Evolutionary conservation across 2,888 invertebrate genomes (phyloP).

Genomic region (Volucella inflata): DNA sequence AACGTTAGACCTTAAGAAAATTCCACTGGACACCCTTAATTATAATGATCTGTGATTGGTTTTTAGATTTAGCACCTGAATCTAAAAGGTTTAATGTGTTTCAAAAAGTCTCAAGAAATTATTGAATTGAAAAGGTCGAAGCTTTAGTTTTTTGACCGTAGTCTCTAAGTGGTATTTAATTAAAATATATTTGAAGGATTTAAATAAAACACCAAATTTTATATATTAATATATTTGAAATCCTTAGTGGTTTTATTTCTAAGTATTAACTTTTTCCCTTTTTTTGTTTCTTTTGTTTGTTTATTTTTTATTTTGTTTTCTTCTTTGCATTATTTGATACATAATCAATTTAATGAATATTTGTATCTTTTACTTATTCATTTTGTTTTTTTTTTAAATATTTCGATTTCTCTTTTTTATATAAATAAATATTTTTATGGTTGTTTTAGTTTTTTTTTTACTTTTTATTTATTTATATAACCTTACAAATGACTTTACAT

Average conservation of each 20-base stretch:
- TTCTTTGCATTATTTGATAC: conserved; percentile 21
- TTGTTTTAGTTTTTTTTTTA: conserved; percentile 54
- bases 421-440: conserved; percentile 10
- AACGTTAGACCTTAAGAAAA: too few species aligned
- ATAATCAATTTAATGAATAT: conserved; percentile 35
- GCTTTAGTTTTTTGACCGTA: too few species aligned
- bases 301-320: conserved; percentile 21
- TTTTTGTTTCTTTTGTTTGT: conserved; percentile 19
- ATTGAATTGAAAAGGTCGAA: too few species aligned
- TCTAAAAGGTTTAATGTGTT: too few species aligned
- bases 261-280: conserved; percentile 51
- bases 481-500: conserved; percentile 64
- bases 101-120: too few species aligned
- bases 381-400: conserved; percentile 44
- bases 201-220: conserved; percentile 30
- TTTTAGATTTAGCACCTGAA: too few species aligned
- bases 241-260: conserved; percentile 51
- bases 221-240: conserved; percentile 63
- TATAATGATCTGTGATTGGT: too few species aligned
- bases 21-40: too few species aligned
- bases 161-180: too few species aligned
- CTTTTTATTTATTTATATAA: conserved; percentile 35
- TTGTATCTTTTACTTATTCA: conserved; percentile 3
- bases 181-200: neutral
- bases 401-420: conserved; percentile 31